phyloP scores from a whole-genome alignment of 1,140 invertebrate species.

The Drosophila sucinea region DNA sequence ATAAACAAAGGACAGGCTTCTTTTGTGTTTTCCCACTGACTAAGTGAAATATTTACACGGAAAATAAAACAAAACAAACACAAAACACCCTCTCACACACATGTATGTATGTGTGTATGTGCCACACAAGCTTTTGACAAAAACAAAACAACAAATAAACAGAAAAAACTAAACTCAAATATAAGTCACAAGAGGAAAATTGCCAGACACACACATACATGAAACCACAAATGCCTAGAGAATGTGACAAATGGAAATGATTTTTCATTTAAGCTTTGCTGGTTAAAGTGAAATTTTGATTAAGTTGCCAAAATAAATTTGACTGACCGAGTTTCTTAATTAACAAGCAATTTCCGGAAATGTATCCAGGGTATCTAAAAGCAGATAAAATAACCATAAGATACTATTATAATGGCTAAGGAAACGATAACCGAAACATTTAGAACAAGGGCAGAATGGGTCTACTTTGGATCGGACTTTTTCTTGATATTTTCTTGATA shows the following conservation, averaged over 20 bases:
- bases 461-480: too few relatives aligned
- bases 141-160: neutral
- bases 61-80: constrained; percentile 21
- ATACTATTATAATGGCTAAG: neutral
- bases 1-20: constrained; percentile 55
- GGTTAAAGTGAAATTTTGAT: constrained; percentile 49
- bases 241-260: constrained; percentile 37
- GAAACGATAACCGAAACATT: too few relatives aligned
- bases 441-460: too few relatives aligned
- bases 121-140: neutral
- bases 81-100: constrained; percentile 4
- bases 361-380: neutral
- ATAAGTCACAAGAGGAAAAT: constrained; percentile 32
- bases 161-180: constrained; percentile 32
- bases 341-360: constrained; percentile 5
- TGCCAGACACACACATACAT: constrained; percentile 15
- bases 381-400: neutral
- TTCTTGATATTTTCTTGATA: too few relatives aligned
- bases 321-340: constrained; percentile 3
- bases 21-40: constrained; percentile 14
- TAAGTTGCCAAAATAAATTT: constrained; percentile 45
- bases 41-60: constrained; percentile 67
- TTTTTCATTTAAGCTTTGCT: constrained; percentile 13
- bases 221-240: constrained; percentile 29
- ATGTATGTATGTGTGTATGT: neutral